Percentiles rank a stretch among this genome's conserved stretches.
Conservation (phyloP, 2,797 vertebrate genomes). For the Sebastiscus tertius region DNA sequence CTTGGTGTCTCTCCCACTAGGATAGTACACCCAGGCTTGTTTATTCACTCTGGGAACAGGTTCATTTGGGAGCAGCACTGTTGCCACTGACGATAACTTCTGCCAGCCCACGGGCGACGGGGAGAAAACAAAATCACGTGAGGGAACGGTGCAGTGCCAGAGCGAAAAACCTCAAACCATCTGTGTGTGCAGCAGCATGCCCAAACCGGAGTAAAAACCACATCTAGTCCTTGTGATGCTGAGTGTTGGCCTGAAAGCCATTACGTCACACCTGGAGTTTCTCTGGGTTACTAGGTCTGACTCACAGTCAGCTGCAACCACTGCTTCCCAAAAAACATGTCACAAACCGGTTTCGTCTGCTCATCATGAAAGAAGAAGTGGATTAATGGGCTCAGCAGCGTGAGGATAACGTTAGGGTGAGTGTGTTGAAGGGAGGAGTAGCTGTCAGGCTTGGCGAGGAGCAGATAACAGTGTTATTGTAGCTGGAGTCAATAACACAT, state of each 20-base stretch:
- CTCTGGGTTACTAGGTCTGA: slow-evolving; percentile 28
- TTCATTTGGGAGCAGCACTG: slow-evolving; percentile 1
- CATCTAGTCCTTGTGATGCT: background rate
- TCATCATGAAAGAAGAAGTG: slow-evolving; percentile 27
- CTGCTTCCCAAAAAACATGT: slow-evolving; percentile 20
- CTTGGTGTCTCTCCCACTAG: background rate
- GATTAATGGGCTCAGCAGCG: background rate
- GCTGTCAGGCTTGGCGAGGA: slow-evolving; percentile 3
- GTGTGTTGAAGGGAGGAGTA: background rate
- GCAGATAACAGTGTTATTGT: slow-evolving; percentile 33
- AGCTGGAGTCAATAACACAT: slow-evolving; percentile 40
- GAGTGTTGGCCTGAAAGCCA: background rate
- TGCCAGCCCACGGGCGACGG: background rate
- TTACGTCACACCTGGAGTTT: slow-evolving; percentile 12
- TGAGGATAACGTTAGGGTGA: background rate
- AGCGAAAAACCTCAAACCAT: background rate
- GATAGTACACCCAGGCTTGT: background rate
- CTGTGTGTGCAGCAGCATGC: background rate
- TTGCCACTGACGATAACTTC: background rate
- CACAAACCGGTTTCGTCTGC: slow-evolving; percentile 17
- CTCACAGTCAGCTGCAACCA: slow-evolving; percentile 37
- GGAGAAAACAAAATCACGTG: slow-evolving; percentile 18
- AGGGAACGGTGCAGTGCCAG: background rate
- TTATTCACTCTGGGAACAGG: slow-evolving; percentile 15
- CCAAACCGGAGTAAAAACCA: background rate